Evolutionary conservation across 2,888 invertebrate genomes (phyloP), one percentile per base, ranked within the genome.

Genomic region (Ochropacha duplaris): DNA sequence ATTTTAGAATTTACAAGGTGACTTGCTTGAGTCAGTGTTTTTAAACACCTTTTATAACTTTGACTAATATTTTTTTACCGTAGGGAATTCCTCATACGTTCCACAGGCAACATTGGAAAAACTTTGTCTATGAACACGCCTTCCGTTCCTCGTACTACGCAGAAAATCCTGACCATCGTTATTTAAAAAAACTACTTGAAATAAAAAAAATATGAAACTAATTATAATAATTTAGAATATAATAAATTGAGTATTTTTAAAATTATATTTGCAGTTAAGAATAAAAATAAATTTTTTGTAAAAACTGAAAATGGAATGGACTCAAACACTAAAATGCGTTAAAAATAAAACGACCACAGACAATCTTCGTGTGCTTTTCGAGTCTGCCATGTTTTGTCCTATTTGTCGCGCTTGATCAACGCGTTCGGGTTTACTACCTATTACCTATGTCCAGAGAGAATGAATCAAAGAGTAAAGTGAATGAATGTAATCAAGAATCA

Each of bases 351-450:
- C 58, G 65, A 81, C 83, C 90, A 91, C 76, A 92, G 90, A 92
- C 86, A 87, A 90, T 66, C 73, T 86, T 86, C 84, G 79, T 86
- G 84, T 83, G 86, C 86, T 87, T 88, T 90, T 90, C 84, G 83
- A 84, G 90, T 88, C 93, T 91, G 93, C 93, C 93, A 93, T 93
- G 93, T 93, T 93, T 92, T 93, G 92, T 92, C 88, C 86, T 92
- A 92, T 91, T 91, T 92, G 91, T 93, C 92, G 93, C 90, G 92
- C 88, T 92, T 88, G 88, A 86, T 86, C 87, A 87, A 90, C 89
- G 90, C 90, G 84, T 90, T 88, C 78, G 87, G 85, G 89, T 85
- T 86, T 87, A 84, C 79, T 83, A n/a, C n/a, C n/a, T n/a, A n/a
- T n/a, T n/a, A n/a, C n/a, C n/a, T n/a, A n/a, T n/a, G n/a, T n/a